Conservation (phyloP, 2,797 vertebrate species). For the Vipera latastei region DNA sequence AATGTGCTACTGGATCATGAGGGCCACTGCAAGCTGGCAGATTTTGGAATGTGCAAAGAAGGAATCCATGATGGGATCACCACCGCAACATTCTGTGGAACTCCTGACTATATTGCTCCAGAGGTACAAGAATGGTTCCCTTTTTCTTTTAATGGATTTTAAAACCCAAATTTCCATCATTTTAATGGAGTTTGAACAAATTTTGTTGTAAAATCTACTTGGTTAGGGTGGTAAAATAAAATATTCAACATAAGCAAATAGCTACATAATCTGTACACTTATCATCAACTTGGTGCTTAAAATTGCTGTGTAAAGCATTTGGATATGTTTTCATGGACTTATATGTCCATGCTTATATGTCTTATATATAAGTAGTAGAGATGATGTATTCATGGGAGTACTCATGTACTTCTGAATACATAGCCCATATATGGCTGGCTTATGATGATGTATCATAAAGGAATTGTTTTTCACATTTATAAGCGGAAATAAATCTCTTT, state of each 20-base stretch:
- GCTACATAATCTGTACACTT: neutral
- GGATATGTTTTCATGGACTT: neutral
- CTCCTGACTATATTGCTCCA: constrained; percentile 95
- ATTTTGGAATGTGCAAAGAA: constrained; percentile 99
- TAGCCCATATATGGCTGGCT: neutral
- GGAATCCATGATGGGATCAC: constrained; percentile 84
- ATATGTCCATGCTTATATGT: neutral
- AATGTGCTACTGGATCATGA: constrained; percentile 94
- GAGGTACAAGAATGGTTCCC: constrained; percentile 77
- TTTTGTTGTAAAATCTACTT: neutral
- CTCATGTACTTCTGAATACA: neutral
- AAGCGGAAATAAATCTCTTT: neutral
- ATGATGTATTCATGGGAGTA: neutral
- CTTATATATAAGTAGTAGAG: too few relatives aligned
- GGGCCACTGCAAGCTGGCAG: constrained; percentile 97
- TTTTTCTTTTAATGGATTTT: neutral
- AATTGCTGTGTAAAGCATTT: neutral
- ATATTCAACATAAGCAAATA: neutral
- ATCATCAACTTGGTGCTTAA: neutral
- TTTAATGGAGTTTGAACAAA: neutral
- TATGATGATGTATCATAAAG: neutral
- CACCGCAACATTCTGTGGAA: constrained; percentile 96
- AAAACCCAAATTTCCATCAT: neutral
- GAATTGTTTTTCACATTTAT: neutral
- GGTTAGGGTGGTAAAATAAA: neutral